Percentiles rank a stretch among this genome's conserved stretches.
Conservation (phyloP, 2,113 vertebrate genomes). For the Amazona guildingii region DNA sequence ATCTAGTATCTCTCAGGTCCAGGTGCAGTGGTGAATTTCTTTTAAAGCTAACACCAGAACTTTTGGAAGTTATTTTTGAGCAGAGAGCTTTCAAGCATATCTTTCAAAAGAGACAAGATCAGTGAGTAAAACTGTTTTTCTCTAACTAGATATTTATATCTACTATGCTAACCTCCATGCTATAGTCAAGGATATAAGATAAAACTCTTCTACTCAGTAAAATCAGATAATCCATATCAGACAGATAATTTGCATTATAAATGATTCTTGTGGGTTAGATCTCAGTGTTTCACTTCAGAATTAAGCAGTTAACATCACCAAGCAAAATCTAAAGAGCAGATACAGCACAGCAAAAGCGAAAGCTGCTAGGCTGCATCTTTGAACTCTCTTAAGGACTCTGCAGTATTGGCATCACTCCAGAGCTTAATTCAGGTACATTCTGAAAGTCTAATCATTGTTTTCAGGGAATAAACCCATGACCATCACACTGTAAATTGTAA, state of each 20-base stretch:
- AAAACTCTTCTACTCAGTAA: background rate
- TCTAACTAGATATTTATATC: background rate
- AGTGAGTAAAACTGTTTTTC: background rate
- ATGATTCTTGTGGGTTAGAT: background rate
- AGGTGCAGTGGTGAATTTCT: background rate
- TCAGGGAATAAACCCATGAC: constrained; percentile 25
- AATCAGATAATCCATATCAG: background rate
- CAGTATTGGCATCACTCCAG: constrained; percentile 1
- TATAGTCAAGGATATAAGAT: background rate
- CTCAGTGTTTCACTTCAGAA: background rate
- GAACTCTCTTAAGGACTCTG: constrained; percentile 32
- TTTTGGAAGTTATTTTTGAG: background rate
- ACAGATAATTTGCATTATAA: background rate
- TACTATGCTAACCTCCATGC: background rate
- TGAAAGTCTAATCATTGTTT: constrained; percentile 35
- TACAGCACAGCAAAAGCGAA: constrained; percentile 16
- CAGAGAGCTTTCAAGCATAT: background rate
- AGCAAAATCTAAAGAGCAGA: background rate
- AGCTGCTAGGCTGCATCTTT: background rate
- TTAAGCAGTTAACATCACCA: constrained; percentile 22
- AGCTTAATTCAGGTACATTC: constrained; percentile 20
- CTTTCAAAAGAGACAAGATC: background rate
- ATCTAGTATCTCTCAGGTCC: background rate
- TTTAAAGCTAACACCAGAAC: background rate
- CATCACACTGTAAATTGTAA: background rate